Evolutionary conservation across 2,113 vertebrate species (phyloP).

Genomic region (Cricetomys ansorgei): DNA sequence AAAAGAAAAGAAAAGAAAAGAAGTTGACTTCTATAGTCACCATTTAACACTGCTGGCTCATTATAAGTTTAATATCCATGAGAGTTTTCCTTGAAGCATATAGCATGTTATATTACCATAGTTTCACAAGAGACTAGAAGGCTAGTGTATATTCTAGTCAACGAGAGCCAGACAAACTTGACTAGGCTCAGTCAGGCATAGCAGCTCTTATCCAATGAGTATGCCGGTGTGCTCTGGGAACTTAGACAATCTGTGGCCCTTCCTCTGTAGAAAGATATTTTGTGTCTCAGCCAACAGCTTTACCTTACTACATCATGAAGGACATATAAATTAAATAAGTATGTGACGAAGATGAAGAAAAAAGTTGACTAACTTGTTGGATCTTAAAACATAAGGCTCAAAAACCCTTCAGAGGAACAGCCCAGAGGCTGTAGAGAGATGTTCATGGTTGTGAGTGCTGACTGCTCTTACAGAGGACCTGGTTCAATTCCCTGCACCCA

Average conservation of each 20-base stretch:
- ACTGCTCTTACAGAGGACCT: neutral
- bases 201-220: neutral
- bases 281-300: neutral
- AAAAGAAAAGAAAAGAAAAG: constrained; percentile 22
- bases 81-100: neutral
- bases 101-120: neutral
- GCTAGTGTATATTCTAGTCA: neutral
- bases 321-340: neutral
- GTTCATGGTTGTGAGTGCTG: neutral
- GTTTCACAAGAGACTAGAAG: neutral
- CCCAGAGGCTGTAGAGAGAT: neutral
- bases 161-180: neutral
- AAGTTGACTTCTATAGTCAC: neutral
- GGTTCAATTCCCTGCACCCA: neutral
- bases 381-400: constrained; percentile 20
- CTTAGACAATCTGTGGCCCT: neutral
- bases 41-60: neutral
- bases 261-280: neutral
- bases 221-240: neutral
- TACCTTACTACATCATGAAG: neutral
- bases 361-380: neutral
- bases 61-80: constrained; percentile 9
- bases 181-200: neutral
- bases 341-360: neutral
- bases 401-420: neutral